A percentile compares a stretch with the other conserved stretches of the same genome.
These are phyloP conservation scores for Venustaconcha ellipsiformis DNA, from an alignment of 1,140 invertebrate genomes.

Conservation along the genomic window DNA sequence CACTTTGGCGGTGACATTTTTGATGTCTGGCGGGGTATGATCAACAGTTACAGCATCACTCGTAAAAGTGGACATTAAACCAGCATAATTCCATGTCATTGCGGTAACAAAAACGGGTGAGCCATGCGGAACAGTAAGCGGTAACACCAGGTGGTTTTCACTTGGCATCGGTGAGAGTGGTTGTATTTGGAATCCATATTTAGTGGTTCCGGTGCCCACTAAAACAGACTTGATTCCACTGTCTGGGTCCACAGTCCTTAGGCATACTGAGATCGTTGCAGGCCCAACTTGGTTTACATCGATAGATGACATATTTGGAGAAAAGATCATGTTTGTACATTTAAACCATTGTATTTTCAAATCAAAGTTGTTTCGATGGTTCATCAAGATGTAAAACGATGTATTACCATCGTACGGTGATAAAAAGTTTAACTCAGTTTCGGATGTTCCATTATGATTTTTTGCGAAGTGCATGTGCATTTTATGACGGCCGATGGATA, in stretches of 20 bases:
- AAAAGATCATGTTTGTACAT: neutral
- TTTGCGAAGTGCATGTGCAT: neutral
- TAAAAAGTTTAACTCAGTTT: neutral
- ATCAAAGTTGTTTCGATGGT: neutral
- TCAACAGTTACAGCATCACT: too few relatives aligned
- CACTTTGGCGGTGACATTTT: too few relatives aligned
- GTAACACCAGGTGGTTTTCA: too few relatives aligned
- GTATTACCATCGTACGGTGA: neutral
- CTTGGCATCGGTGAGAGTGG: too few relatives aligned
- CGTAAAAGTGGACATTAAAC: too few relatives aligned
- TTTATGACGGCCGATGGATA: neutral
- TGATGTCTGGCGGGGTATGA: too few relatives aligned
- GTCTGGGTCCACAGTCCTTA: slow-evolving; percentile 3
- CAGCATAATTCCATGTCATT: too few relatives aligned
- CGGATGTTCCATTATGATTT: neutral
- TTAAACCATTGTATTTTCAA: neutral
- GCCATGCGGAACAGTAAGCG: too few relatives aligned
- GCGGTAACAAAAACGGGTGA: too few relatives aligned
- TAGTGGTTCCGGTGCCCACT: too few relatives aligned
- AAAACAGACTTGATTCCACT: neutral
- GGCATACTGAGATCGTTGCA: neutral
- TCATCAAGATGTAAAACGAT: neutral
- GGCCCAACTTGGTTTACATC: slow-evolving; percentile 6
- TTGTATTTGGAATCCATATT: too few relatives aligned
- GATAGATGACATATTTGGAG: neutral